Evolutionary conservation across 2,113 vertebrate genomes (phyloP), one percentile per base, ranked within the genome.

Genomic region (Tursiops truncatus): DNA sequence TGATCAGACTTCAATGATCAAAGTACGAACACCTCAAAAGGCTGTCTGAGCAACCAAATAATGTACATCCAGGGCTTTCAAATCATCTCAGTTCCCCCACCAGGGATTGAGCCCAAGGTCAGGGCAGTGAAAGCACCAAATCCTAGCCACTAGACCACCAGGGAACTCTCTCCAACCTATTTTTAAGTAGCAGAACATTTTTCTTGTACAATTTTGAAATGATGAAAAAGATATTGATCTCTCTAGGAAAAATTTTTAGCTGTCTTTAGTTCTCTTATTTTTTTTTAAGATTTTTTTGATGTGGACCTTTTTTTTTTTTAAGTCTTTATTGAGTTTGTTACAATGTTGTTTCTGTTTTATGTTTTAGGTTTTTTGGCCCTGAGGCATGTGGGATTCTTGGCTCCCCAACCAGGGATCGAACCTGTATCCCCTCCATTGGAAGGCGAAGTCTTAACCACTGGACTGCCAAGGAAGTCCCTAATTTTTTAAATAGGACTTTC

Each of bases 181-280:
- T 92, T 84, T 92, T 86, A 81, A 63, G 17, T 7, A 93, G 53
- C 20, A 94, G n/a, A 87, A 92, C 33, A 83, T n/a, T 60, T 77
- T 67, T 63, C 63, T 94, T 73, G 23, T 60, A 95, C 23, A 47
- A 56, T 91, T 88, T 58, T n/a, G 41, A 93, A 95, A 70, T 76
- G 5, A 41, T 67, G 26, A 82, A 86, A 84, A 81, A 53, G 17
- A 92, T 28, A 70, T 1, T 44, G 11, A 95, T 70, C 21, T 83
- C 38, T 17, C 44, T 60, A 38, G 38, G 6, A 68, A 92, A 91
- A 56, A 0, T 9, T 33, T 56, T 67, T 67, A 74, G 13, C 18
- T 31, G 25, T 86, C 60, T 74, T 93, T 33, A 12, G 28, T 65
- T 94, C 91, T 94, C 50, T 53, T 17, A 17, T 15, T 53, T 44